These are phyloP conservation scores for Sebastolobus altivelis DNA, from an alignment of 2,797 vertebrate species.

Conservation along the genomic window DNA sequence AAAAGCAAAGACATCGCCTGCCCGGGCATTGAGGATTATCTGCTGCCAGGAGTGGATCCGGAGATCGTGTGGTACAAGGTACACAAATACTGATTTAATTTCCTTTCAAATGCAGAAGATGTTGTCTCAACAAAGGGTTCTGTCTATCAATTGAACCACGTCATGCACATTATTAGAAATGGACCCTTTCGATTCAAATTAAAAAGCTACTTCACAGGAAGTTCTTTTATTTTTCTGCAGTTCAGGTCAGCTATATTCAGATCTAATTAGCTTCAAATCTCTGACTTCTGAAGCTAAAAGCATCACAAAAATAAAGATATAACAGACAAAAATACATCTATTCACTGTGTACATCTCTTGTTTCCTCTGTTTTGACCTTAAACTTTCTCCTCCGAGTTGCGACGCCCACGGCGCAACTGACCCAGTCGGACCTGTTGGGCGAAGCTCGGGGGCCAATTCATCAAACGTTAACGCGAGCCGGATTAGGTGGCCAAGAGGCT, in stretches of 20 bases:
- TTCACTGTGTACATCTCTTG: not conserved
- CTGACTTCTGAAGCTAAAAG: not conserved
- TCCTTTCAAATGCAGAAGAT: not conserved
- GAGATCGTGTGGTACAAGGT: slow-evolving; percentile 98
- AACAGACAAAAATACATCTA: slow-evolving; percentile 1
- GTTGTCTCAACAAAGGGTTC: not conserved
- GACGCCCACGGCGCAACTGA: slow-evolving; percentile 28
- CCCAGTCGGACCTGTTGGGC: slow-evolving; percentile 36
- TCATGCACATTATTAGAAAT: not conserved
- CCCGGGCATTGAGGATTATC: slow-evolving; percentile 94
- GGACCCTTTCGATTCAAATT: slow-evolving; percentile 9
- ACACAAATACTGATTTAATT: not conserved
- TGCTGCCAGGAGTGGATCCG: slow-evolving; percentile 91
- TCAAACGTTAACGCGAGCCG: slow-evolving; percentile 55
- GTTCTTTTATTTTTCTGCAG: slow-evolving; percentile 3
- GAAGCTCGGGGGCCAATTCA: slow-evolving; percentile 56
- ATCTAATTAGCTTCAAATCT: slow-evolving; percentile 36
- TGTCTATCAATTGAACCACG: not conserved
- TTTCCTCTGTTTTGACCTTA: not conserved
- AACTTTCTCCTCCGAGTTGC: not conserved
- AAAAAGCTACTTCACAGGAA: not conserved
- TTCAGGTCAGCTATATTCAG: slow-evolving; percentile 26
- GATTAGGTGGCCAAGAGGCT: slow-evolving; percentile 50
- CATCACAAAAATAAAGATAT: slow-evolving; percentile 6
- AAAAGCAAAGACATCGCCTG: slow-evolving; percentile 98